A percentile compares a stretch with the other conserved stretches of the same genome.
Conservation (phyloP, 2,888 invertebrate species). For the Myopa testacea region DNA sequence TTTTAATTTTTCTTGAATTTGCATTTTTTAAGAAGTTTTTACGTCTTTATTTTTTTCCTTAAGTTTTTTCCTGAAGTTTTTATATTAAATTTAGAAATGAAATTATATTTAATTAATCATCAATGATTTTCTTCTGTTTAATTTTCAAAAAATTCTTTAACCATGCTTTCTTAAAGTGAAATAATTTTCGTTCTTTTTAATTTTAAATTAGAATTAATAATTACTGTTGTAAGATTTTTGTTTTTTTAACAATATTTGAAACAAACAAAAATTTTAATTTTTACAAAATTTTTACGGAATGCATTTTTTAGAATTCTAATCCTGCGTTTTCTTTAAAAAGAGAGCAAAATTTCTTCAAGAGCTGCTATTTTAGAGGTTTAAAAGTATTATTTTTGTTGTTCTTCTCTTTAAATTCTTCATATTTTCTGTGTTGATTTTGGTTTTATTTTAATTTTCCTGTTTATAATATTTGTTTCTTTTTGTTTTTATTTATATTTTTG, state of each 20-base stretch:
- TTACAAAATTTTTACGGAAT: conserved; percentile 47
- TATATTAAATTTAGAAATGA: not conserved
- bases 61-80: too few relatives aligned
- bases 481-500: conserved; percentile 20
- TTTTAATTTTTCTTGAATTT: too few relatives aligned
- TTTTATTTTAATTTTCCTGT: conserved; percentile 2
- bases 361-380: conserved; percentile 15
- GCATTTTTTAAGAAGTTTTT: too few relatives aligned
- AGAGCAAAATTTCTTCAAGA: not conserved
- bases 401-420: conserved; percentile 33
- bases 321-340: not conserved
- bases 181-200: conserved; percentile 28
- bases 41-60: too few relatives aligned
- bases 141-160: not conserved
- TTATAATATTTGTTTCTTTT: not conserved
- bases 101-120: not conserved
- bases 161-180: conserved; percentile 7
- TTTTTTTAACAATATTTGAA: conserved; percentile 29
- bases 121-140: conserved; percentile 40
- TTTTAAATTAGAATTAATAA: conserved; percentile 60
- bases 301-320: conserved; percentile 38
- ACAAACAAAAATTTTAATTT: conserved; percentile 23
- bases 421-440: conserved; percentile 7
- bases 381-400: conserved; percentile 40
- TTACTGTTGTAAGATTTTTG: conserved; percentile 52